A percentile compares a stretch with the other conserved stretches of the same genome.
Conservation (phyloP, 2,113 vertebrate species). For the Thomomys bottae region DNA sequence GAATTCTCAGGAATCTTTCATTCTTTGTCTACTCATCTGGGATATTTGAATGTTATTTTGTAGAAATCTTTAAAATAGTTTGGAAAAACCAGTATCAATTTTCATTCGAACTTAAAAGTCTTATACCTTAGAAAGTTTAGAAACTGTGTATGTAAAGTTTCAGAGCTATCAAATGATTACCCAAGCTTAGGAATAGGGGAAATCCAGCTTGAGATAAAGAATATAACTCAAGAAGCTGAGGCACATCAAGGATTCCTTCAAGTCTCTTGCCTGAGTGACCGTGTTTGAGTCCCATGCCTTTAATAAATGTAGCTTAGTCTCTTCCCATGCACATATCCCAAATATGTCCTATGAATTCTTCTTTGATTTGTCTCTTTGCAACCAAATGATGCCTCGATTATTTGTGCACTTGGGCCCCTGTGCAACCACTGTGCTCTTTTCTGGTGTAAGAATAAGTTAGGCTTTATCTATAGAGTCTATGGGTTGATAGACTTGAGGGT, state of each 20-base stretch:
- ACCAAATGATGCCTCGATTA: not conserved
- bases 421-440: not conserved
- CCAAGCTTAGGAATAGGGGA: not conserved
- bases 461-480: not conserved
- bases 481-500: not conserved
- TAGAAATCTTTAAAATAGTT: not conserved
- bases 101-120: not conserved
- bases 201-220: not conserved
- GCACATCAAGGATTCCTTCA: not conserved
- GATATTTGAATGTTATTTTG: not conserved
- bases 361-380: conserved; percentile 17
- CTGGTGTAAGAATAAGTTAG: not conserved
- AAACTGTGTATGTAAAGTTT: not conserved
- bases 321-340: not conserved
- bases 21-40: not conserved
- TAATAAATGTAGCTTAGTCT: not conserved
- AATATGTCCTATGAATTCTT: not conserved
- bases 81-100: not conserved
- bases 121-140: conserved; percentile 1
- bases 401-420: not conserved
- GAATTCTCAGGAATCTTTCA: not conserved
- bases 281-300: not conserved
- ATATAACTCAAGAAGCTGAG: not conserved
- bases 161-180: not conserved
- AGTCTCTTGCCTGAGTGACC: rapidly evolving